These are phyloP conservation scores for Sialis lutaria DNA, from an alignment of 2,888 invertebrate genomes.

Conservation along the genomic window DNA sequence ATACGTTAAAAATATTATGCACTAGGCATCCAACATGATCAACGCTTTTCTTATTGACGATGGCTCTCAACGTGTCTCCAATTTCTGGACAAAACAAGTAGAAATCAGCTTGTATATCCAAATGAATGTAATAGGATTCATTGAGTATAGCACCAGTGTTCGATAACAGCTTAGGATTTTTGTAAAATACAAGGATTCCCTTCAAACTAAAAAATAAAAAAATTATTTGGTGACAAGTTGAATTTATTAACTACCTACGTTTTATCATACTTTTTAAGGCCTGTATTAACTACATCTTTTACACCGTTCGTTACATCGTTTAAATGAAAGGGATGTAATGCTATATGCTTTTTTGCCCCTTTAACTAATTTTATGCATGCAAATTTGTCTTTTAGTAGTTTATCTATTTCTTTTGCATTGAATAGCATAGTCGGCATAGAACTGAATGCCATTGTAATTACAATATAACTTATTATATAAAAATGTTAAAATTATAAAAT, in stretches of 20 bases:
- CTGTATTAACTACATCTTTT: constrained; percentile 36
- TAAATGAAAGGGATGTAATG: constrained; percentile 44
- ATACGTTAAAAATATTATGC: constrained; percentile 52
- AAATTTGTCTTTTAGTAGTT: constrained; percentile 33
- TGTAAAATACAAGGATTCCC: constrained; percentile 49
- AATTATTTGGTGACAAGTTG: neutral
- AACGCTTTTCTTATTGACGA: constrained; percentile 46
- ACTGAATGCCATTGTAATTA: too few relatives aligned
- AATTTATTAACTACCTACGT: constrained; percentile 28
- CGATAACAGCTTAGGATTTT: constrained; percentile 40
- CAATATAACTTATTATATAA: too few relatives aligned
- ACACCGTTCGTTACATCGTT: constrained; percentile 38
- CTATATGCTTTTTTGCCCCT: constrained; percentile 35
- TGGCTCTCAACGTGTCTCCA: constrained; percentile 39
- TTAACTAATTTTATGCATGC: constrained; percentile 35
- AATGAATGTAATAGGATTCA: constrained; percentile 43
- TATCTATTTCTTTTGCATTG: constrained; percentile 32
- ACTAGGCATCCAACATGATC: constrained; percentile 51
- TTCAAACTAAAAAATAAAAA: constrained; percentile 32
- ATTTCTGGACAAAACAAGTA: constrained; percentile 46
- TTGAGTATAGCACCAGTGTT: constrained; percentile 38
- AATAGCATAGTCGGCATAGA: constrained; percentile 16
- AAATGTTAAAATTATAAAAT: too few relatives aligned
- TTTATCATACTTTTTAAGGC: constrained; percentile 40
- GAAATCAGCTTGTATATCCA: constrained; percentile 50